Evolutionary conservation across 2,888 invertebrate species (phyloP).

Genomic region (Prosopocoilus inquinatus): DNA sequence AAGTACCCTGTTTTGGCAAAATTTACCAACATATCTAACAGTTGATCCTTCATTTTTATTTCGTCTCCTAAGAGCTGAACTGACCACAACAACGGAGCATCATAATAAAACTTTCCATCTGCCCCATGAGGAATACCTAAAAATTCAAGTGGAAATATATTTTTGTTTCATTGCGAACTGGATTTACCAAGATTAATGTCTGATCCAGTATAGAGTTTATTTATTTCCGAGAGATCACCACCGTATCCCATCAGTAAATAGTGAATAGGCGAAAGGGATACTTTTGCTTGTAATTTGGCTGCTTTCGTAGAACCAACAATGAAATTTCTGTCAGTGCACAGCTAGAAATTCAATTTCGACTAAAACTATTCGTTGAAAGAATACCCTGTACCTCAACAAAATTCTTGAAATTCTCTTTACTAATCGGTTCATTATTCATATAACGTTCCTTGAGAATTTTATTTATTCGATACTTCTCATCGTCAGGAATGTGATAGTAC

Average conservation of each 20-base stretch:
- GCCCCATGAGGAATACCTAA: not conserved
- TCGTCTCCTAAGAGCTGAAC: not conserved
- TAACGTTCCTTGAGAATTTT: conserved; percentile 36
- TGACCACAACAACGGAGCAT: not conserved
- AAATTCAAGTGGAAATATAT: no score
- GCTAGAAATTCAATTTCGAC: conserved; percentile 53
- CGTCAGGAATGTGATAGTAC: conserved; percentile 35
- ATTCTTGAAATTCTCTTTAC: conserved; percentile 28
- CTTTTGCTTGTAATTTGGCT: conserved; percentile 33
- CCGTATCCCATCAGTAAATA: conserved; percentile 41
- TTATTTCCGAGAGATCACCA: not conserved
- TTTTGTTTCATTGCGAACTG: no score
- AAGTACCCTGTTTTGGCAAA: conserved; percentile 17
- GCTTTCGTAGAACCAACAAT: conserved; percentile 34
- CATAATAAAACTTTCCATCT: not conserved
- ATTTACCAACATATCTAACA: conserved; percentile 10
- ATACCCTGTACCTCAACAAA: conserved; percentile 34
- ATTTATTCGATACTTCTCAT: conserved; percentile 19
- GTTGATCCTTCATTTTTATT: conserved; percentile 8
- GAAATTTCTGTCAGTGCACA: conserved; percentile 51
- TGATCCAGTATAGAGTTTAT: not conserved
- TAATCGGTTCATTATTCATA: conserved; percentile 31
- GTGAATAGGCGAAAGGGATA: conserved; percentile 55
- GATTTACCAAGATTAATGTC: no score
- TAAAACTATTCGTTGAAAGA: conserved; percentile 53